A percentile compares a stretch with the other conserved stretches of the same genome.
phyloP scores from a whole-genome alignment of 2,888 invertebrate species.

The Latrodectus hesperus region DNA sequence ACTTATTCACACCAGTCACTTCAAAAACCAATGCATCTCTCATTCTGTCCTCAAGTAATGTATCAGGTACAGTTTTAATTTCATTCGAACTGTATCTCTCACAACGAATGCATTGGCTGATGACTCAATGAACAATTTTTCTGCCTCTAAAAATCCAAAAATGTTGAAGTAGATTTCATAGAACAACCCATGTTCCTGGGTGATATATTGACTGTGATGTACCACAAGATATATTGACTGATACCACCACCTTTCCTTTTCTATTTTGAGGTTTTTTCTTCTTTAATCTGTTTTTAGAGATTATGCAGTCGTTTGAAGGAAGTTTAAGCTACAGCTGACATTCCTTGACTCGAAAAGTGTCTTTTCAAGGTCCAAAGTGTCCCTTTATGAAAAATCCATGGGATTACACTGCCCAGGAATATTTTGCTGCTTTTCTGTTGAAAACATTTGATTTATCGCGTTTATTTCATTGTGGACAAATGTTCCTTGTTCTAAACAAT shows the following conservation, averaged over 20 bases:
- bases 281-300: background rate
- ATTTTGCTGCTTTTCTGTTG: background rate
- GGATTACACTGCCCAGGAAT: background rate
- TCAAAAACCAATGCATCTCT: background rate
- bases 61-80: background rate
- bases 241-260: background rate
- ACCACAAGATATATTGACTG: no score
- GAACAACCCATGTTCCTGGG: background rate
- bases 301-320: background rate
- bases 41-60: background rate
- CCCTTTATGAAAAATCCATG: background rate
- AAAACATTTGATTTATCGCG: no score
- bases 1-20: background rate
- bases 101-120: background rate
- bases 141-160: conserved; percentile 1
- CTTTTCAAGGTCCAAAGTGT: background rate
- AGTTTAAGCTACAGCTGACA: background rate
- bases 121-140: background rate
- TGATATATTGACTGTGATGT: no score
- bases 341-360: background rate
- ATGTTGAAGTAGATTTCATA: background rate
- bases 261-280: background rate
- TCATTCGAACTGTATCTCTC: background rate
- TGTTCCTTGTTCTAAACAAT: background rate
- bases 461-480: background rate